These are phyloP conservation scores for Himalopsyche anomala DNA, from an alignment of 2,888 invertebrate species.

Conservation along the genomic window DNA sequence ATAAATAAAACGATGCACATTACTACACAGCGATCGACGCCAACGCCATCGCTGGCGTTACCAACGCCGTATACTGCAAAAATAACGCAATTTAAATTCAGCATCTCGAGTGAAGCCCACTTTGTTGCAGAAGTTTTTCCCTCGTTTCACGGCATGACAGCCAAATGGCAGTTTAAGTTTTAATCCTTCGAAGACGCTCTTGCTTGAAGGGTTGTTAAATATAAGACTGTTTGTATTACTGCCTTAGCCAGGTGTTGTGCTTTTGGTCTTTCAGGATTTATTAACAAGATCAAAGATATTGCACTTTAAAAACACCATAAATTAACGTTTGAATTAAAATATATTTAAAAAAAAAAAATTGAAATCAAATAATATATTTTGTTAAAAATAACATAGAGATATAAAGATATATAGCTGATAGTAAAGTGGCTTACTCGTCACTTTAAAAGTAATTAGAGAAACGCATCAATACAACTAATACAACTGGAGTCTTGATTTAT, in stretches of 20 bases:
- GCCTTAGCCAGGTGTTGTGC: constrained; percentile 20
- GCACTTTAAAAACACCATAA: no score
- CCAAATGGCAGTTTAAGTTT: constrained; percentile 55
- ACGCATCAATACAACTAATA: no score
- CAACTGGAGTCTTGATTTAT: no score
- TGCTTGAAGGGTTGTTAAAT: constrained; percentile 30
- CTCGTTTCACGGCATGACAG: constrained; percentile 46
- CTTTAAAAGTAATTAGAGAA: no score
- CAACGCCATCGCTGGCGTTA: constrained; percentile 9
- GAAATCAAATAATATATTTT: no score
- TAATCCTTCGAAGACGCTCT: constrained; percentile 54
- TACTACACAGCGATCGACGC: constrained; percentile 19
- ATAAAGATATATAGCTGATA: no score
- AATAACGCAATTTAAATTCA: constrained; percentile 55
- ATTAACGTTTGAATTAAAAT: no score
- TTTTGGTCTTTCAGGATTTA: constrained; percentile 6
- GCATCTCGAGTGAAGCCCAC: constrained; percentile 22
- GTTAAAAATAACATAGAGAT: no score
- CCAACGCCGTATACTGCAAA: constrained; percentile 38
- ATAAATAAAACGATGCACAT: background rate
- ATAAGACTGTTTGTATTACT: background rate
- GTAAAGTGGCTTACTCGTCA: no score
- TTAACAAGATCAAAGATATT: background rate
- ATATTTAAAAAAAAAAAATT: no score
- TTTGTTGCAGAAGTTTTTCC: constrained; percentile 34